Evolutionary conservation across 2,113 vertebrate genomes (phyloP), one percentile per base, ranked within the genome.

Genomic region (Engraulis encrasicolus): DNA sequence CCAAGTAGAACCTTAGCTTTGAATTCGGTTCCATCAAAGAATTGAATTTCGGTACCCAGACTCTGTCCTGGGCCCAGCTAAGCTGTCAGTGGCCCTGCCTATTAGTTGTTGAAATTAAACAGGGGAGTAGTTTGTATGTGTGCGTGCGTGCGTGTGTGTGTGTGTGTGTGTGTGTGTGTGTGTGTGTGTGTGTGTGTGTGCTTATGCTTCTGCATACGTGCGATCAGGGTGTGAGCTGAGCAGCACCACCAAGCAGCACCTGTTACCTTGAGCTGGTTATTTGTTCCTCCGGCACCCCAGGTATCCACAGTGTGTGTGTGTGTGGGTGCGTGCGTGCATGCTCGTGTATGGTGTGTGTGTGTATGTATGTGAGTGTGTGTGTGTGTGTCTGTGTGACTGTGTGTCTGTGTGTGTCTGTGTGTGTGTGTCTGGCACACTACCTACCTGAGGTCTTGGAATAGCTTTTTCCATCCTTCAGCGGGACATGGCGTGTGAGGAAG

Each of bases 381-480:
- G 6, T 31, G 4, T 31, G n/a, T 23, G n/a, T 27, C 1, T 71
- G 27, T 31, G 27, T 12, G 14, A 5, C 27, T 74, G 27, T 74
- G 23, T 66, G 58, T 31, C n/a, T 27, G n/a, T 15, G 58, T 61
- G 23, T 61, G n/a, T 61, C 0, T 61, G 58, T 61, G 58, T 27
- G 58, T 61, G n/a, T 61, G 52, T 58, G 52, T 58, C 52, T 20
- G 52, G 6, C 52, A 2, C 52, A 58, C 52, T 58, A 23, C 61
- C 23, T 71, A 74, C 66, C 31, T 74, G 66, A 2, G 61, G 27
- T 31, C 31, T 14, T 36, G 66, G 66, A 74, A 74, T 17, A 74
- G 27, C 66, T 14, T 74, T 74, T 74, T 74, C 66, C 66, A 74
- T 74, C 66, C 66, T 31, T 61, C 58, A n/a, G 4, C 17, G 66